phyloP scores from a whole-genome alignment of 2,888 invertebrate genomes.

The Chaitophorus viminalis region DNA sequence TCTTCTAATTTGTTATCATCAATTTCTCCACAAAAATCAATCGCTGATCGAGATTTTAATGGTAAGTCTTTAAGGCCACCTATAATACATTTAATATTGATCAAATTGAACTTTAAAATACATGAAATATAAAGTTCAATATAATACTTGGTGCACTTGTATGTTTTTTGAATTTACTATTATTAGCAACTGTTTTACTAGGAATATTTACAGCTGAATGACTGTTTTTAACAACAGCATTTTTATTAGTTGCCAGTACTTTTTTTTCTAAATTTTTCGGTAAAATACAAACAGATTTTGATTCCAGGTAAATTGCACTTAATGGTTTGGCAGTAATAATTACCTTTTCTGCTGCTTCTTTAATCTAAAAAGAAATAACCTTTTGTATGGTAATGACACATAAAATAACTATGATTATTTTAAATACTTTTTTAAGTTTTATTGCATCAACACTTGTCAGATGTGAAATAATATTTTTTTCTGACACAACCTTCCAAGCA shows the following conservation, averaged over 20 bases:
- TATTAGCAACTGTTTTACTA: constrained; percentile 64
- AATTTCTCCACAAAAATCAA: constrained; percentile 73
- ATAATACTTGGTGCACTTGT: constrained; percentile 65
- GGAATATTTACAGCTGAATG: background rate
- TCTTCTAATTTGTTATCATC: constrained; percentile 82
- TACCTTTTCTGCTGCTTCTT: constrained; percentile 93
- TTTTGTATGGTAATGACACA: background rate
- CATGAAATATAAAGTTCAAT: background rate
- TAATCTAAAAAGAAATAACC: constrained; percentile 72
- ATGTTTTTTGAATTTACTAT: constrained; percentile 68
- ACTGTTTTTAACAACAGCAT: constrained; percentile 63
- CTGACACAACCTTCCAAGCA: constrained; percentile 91
- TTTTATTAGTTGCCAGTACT: constrained; percentile 64
- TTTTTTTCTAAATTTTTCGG: constrained; percentile 14
- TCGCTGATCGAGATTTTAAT: constrained; percentile 23
- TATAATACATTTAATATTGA: background rate
- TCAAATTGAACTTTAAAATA: background rate
- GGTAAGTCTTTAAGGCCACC: constrained; percentile 38
- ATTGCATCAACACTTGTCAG: constrained; percentile 88
- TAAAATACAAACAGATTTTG: background rate
- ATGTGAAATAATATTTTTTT: constrained; percentile 86
- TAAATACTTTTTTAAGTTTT: constrained; percentile 83
- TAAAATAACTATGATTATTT: constrained; percentile 64
- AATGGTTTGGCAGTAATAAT: constrained; percentile 74
- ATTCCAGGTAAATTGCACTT: too few species aligned